These are phyloP conservation scores for Eulemur albifrons DNA, from an alignment of 2,797 vertebrate species.

Conservation along the genomic window DNA sequence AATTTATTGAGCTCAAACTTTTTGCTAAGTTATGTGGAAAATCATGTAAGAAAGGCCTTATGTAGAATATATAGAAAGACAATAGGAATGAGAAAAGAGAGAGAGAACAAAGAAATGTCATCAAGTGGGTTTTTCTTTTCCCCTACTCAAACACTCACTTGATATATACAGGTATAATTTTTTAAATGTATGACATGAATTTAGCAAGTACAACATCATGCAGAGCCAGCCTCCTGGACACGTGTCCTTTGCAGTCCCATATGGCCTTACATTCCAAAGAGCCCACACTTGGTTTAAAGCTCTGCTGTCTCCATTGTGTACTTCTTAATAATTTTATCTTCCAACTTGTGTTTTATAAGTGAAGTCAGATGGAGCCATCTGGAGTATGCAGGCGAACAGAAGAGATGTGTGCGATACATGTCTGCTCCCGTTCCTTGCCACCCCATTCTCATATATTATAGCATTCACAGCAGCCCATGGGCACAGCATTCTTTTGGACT, in stretches of 20 bases:
- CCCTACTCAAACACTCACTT: not conserved
- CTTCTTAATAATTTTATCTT: not conserved
- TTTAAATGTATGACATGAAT: not conserved
- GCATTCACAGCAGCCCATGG: not conserved
- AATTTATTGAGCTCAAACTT: not conserved
- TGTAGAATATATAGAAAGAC: not conserved
- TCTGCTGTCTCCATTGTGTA: not conserved
- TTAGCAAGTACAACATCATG: not conserved
- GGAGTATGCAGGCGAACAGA: not conserved
- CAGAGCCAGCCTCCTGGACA: not conserved
- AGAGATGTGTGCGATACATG: not conserved
- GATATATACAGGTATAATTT: not conserved
- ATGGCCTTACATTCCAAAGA: not conserved
- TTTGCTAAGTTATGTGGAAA: not conserved
- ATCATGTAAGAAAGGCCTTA: not conserved
- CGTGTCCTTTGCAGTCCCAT: not conserved
- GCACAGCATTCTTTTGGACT: not conserved
- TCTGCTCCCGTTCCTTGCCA: not conserved
- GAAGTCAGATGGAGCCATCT: not conserved
- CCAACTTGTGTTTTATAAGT: not conserved
- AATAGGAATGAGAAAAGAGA: not conserved
- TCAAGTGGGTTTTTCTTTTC: not conserved
- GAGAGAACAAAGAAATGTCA: not conserved
- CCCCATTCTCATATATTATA: not conserved
- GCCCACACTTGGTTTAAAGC: not conserved